Conservation (phyloP, 37 sponge, comb jelly and placozoan species). For the Theonella swinhoei region DNA sequence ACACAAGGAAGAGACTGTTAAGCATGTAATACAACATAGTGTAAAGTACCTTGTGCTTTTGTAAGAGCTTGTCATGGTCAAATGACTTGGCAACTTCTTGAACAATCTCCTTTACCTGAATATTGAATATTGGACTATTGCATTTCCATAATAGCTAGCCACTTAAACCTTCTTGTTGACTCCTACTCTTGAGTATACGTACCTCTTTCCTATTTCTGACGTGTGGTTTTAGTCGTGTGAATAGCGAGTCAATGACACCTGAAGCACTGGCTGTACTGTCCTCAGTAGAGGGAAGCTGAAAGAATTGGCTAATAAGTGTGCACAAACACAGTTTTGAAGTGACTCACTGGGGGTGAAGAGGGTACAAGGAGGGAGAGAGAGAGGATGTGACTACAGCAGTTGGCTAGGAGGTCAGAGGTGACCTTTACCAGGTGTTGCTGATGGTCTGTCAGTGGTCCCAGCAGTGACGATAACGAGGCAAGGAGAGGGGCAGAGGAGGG, state of each 20-base stretch:
- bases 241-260: constrained; percentile 9
- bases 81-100: constrained; percentile 21
- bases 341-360: constrained; percentile 56
- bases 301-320: neutral
- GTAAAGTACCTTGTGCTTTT: constrained; percentile 23
- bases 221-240: constrained; percentile 38
- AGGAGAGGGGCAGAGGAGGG: neutral
- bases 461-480: neutral
- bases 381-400: constrained; percentile 49
- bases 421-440: neutral
- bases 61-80: constrained; percentile 13
- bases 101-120: constrained; percentile 43
- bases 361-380: constrained; percentile 68
- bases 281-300: constrained; percentile 5
- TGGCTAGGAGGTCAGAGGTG: constrained; percentile 27
- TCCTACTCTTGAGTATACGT: neutral
- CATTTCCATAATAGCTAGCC: no score
- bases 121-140: neutral
- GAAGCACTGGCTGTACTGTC: neutral
- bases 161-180: neutral
- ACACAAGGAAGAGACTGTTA: neutral
- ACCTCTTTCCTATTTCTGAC: constrained; percentile 58
- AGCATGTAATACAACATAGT: neutral
- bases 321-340: neutral
- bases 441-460: constrained; percentile 29